These are phyloP conservation scores for Cabera pusaria DNA, from an alignment of 2,888 invertebrate species.

Conservation along the genomic window DNA sequence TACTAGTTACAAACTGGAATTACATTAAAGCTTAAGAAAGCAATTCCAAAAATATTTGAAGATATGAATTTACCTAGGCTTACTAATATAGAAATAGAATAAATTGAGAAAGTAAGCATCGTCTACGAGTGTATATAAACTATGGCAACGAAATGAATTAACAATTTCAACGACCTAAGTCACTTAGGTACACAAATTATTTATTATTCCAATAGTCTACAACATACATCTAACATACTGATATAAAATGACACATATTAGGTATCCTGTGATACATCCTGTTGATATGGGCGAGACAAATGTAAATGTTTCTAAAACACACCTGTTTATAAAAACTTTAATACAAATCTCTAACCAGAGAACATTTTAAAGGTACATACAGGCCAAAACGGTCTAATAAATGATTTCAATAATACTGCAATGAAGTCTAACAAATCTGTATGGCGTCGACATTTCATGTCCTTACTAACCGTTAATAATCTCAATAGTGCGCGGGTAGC, in stretches of 20 bases:
- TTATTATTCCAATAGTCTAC: slow-evolving; percentile 45
- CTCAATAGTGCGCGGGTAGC: slow-evolving; percentile 50
- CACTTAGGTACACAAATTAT: slow-evolving; percentile 49
- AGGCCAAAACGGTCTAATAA: slow-evolving; percentile 51
- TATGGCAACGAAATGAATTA: slow-evolving; percentile 38
- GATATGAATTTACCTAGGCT: too few relatives aligned
- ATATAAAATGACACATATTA: slow-evolving; percentile 37
- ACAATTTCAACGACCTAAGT: slow-evolving; percentile 45
- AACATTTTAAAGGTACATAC: slow-evolving; percentile 43
- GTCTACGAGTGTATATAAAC: slow-evolving; percentile 28
- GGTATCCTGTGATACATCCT: slow-evolving; percentile 37
- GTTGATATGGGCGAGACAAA: slow-evolving; percentile 65
- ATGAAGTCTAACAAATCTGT: slow-evolving; percentile 52
- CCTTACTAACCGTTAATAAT: slow-evolving; percentile 67
- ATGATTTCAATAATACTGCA: slow-evolving; percentile 52
- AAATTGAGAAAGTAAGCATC: slow-evolving; percentile 48
- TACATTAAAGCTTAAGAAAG: slow-evolving; percentile 4
- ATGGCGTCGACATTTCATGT: slow-evolving; percentile 70
- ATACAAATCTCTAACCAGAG: slow-evolving; percentile 20
- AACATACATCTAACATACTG: slow-evolving; percentile 40
- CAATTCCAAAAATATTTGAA: background rate
- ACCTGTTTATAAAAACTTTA: slow-evolving; percentile 28
- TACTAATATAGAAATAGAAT: slow-evolving; percentile 4
- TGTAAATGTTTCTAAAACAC: slow-evolving; percentile 64
- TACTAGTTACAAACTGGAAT: too few relatives aligned